phyloP scores from a whole-genome alignment of 2,113 vertebrate species.

The Porphyrio hochstetteri region DNA sequence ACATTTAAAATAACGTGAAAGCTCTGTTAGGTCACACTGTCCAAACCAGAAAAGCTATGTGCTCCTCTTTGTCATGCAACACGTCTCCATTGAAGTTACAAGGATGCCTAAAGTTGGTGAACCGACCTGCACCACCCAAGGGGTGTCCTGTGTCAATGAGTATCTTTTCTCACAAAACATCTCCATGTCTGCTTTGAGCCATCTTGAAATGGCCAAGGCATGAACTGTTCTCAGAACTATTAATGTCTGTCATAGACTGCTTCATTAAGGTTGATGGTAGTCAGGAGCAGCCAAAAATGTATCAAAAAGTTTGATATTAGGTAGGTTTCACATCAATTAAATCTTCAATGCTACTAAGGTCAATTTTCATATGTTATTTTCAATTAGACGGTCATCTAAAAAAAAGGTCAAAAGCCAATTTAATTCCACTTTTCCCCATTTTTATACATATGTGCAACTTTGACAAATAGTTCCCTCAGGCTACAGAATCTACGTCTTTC shows the following conservation, averaged over 20 bases:
- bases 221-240: not conserved
- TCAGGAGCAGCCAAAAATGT: not conserved
- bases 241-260: not conserved
- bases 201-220: not conserved
- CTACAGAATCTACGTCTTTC: not conserved
- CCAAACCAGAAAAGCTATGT: not conserved
- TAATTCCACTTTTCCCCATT: not conserved
- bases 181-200: not conserved
- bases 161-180: not conserved
- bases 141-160: rapidly evolving
- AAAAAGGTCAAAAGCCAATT: not conserved
- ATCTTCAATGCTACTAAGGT: not conserved
- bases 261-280: not conserved
- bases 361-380: not conserved
- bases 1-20: not conserved
- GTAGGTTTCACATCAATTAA: not conserved
- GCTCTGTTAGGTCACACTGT: not conserved
- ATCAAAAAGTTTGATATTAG: not conserved
- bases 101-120: not conserved
- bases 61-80: not conserved
- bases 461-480: not conserved
- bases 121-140: not conserved
- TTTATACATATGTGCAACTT: not conserved
- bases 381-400: not conserved
- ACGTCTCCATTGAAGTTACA: not conserved